phyloP scores from a whole-genome alignment of 1,140 invertebrate genomes.

The Hyles vespertilio region DNA sequence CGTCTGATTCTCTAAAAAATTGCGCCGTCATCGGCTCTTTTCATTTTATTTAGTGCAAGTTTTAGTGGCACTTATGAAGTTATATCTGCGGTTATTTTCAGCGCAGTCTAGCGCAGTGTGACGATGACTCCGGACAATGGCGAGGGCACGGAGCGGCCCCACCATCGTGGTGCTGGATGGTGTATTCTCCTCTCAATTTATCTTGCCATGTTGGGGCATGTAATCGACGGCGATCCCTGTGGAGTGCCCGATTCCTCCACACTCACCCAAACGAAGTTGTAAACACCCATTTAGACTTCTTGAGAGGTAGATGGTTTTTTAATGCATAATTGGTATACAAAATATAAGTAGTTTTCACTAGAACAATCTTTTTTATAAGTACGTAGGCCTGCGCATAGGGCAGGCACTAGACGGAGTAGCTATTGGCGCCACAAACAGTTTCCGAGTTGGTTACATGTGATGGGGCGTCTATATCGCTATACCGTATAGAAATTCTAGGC shows the following conservation, averaged over 20 bases:
- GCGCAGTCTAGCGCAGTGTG: not conserved
- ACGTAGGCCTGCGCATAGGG: too few species aligned
- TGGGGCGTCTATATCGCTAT: too few species aligned
- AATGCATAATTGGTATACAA: not conserved
- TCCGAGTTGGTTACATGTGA: too few species aligned
- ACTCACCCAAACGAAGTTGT: constrained; percentile 84
- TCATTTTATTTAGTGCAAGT: too few species aligned
- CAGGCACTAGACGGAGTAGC: too few species aligned
- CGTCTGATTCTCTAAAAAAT: too few species aligned
- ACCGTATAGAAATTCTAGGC: too few species aligned
- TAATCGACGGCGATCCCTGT: constrained; percentile 85
- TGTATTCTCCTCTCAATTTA: constrained; percentile 86
- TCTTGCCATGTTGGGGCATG: constrained; percentile 81
- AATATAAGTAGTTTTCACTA: not conserved
- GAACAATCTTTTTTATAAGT: not conserved
- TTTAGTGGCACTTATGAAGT: too few species aligned
- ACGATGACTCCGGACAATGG: constrained; percentile 56
- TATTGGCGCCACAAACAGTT: too few species aligned
- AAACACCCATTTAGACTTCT: constrained; percentile 86
- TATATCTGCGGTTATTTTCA: not conserved
- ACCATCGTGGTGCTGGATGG: constrained; percentile 83
- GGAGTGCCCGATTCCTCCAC: constrained; percentile 86
- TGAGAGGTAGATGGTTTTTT: constrained; percentile 67
- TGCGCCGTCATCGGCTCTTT: too few species aligned
- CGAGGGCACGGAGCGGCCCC: constrained; percentile 45